Conservation (phyloP, 2,888 invertebrate species). For the Choreutis nemorana region DNA sequence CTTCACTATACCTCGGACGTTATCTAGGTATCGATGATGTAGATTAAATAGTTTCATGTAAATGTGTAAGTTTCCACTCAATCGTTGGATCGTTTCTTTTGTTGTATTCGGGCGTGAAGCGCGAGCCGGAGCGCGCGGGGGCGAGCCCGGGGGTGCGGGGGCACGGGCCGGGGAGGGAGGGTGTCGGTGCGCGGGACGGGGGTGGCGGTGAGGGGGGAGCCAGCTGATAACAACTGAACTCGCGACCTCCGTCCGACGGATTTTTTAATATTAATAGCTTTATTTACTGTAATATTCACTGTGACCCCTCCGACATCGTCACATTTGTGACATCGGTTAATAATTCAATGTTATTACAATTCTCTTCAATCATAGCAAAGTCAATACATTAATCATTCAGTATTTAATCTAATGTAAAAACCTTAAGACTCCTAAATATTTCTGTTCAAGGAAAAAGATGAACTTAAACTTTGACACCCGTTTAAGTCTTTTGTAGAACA, state of each 20-base stretch:
- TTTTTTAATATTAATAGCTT: conserved; percentile 35
- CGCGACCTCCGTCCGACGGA: conserved; percentile 37
- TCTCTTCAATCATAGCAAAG: too few species aligned
- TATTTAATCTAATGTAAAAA: too few species aligned
- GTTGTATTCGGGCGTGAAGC: conserved; percentile 2
- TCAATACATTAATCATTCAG: too few species aligned
- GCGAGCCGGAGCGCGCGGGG: background rate
- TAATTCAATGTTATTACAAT: too few species aligned
- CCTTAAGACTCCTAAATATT: too few species aligned
- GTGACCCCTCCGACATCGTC: too few species aligned
- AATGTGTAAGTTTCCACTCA: conserved; percentile 9
- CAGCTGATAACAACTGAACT: conserved; percentile 31
- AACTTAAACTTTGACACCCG: too few species aligned
- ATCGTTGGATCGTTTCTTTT: conserved; percentile 1
- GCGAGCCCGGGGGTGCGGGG: background rate
- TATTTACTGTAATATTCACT: conserved; percentile 36
- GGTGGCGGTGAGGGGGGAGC: conserved; percentile 11
- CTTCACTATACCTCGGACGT: too few species aligned
- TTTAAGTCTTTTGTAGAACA: too few species aligned
- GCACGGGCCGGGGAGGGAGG: conserved; percentile 1
- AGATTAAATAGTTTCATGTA: background rate
- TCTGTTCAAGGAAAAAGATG: too few species aligned
- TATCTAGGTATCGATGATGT: too few species aligned
- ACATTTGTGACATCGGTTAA: too few species aligned
- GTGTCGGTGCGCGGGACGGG: conserved; percentile 5